Conservation (phyloP, 2,113 vertebrate species). For the Pedetes capensis region DNA sequence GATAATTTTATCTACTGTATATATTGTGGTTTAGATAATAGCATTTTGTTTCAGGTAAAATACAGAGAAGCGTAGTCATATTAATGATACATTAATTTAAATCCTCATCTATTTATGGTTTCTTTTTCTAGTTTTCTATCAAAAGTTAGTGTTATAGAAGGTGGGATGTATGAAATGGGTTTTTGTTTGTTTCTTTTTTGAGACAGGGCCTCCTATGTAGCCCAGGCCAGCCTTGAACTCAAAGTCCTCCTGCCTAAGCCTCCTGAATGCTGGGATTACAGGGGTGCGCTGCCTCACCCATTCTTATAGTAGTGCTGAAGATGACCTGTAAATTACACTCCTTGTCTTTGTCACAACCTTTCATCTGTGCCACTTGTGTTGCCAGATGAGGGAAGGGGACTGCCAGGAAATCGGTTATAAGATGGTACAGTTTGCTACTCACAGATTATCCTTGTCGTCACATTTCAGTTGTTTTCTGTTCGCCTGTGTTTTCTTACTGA, state of each 20-base stretch:
- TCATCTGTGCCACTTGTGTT: background rate
- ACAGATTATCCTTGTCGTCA: background rate
- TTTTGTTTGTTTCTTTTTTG: no score
- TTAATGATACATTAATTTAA: background rate
- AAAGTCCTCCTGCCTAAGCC: no score
- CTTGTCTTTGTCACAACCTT: background rate
- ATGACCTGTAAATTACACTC: background rate
- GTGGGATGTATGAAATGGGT: background rate
- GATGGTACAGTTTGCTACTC: background rate
- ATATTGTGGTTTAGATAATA: background rate
- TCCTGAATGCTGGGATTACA: no score
- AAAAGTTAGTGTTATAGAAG: background rate
- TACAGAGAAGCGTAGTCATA: background rate
- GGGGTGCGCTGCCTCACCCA: no score
- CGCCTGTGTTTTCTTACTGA: background rate
- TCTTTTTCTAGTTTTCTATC: background rate
- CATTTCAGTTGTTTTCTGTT: background rate
- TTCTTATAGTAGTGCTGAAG: background rate
- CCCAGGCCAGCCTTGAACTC: no score
- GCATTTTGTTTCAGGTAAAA: background rate
- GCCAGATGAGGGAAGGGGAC: background rate
- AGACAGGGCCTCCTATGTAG: no score
- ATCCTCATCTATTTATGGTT: background rate
- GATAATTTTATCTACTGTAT: background rate
- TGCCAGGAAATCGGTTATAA: background rate